Conservation (phyloP, 2,113 vertebrate genomes). For the Oryzias melastigma region DNA sequence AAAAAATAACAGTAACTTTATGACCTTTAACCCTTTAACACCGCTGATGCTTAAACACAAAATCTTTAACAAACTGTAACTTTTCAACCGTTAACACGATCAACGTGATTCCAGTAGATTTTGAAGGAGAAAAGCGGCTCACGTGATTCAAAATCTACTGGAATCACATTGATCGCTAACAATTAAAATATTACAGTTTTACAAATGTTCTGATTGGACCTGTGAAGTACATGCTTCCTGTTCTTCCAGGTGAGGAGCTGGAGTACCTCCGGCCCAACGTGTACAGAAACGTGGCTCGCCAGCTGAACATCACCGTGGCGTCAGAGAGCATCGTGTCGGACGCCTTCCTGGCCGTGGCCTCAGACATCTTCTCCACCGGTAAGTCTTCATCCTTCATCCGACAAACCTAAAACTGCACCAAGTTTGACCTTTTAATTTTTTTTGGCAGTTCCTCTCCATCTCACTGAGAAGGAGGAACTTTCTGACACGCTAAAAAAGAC, state of each 20-base stretch:
- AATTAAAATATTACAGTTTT: no score
- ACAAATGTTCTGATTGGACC: no score
- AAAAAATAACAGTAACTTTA: no score
- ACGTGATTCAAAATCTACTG: no score
- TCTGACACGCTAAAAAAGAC: constrained; percentile 11
- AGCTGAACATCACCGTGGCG: constrained; percentile 90
- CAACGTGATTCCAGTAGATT: no score
- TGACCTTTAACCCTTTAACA: no score
- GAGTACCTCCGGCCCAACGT: constrained; percentile 91
- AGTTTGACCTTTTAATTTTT: constrained; percentile 5
- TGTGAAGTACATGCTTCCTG: neutral
- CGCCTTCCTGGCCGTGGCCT: constrained; percentile 91
- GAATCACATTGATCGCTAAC: no score
- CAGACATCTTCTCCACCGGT: constrained; percentile 95
- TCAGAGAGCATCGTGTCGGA: constrained; percentile 88
- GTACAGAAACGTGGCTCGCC: constrained; percentile 89
- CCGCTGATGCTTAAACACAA: no score
- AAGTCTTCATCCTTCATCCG: constrained; percentile 8
- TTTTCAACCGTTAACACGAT: no score
- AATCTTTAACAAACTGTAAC: no score
- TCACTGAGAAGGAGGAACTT: constrained; percentile 16
- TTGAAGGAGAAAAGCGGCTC: no score
- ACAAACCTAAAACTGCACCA: neutral
- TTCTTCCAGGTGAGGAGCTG: constrained; percentile 87
- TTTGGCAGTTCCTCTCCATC: constrained; percentile 25